These are phyloP conservation scores for Pachycephala philippinensis DNA, from an alignment of 2,113 vertebrate genomes.

Conservation along the genomic window DNA sequence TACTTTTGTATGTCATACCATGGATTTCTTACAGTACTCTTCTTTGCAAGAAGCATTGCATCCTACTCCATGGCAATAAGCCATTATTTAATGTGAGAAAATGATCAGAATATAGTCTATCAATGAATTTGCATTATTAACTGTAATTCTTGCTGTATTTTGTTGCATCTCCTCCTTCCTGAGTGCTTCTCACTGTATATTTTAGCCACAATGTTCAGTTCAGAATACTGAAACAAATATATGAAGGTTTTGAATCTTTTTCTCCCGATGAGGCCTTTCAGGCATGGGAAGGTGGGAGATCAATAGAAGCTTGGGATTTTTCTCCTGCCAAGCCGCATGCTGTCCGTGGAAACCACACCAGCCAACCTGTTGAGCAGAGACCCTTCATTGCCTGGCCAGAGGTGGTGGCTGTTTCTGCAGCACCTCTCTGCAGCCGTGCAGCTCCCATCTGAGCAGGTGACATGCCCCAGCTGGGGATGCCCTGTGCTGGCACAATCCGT, in stretches of 20 bases:
- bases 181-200: not conserved
- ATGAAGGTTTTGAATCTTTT: not conserved
- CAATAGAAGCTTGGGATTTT: not conserved
- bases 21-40: not conserved
- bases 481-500: fast-evolving
- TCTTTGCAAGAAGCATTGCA: not conserved
- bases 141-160: not conserved
- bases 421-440: not conserved
- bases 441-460: not conserved
- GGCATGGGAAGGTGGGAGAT: not conserved
- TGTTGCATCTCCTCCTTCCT: not conserved
- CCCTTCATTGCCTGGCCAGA: fast-evolving
- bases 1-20: not conserved
- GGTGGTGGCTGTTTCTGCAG: not conserved
- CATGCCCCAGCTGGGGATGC: fast-evolving
- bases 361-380: not conserved
- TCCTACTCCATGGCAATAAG: not conserved
- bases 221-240: not conserved
- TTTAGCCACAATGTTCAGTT: not conserved
- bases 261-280: not conserved
- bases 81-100: not conserved
- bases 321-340: not conserved
- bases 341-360: not conserved
- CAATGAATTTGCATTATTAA: not conserved
- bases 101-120: not conserved